phyloP scores from a whole-genome alignment of 2,113 vertebrate genomes.

The Corythornis vintsioides region DNA sequence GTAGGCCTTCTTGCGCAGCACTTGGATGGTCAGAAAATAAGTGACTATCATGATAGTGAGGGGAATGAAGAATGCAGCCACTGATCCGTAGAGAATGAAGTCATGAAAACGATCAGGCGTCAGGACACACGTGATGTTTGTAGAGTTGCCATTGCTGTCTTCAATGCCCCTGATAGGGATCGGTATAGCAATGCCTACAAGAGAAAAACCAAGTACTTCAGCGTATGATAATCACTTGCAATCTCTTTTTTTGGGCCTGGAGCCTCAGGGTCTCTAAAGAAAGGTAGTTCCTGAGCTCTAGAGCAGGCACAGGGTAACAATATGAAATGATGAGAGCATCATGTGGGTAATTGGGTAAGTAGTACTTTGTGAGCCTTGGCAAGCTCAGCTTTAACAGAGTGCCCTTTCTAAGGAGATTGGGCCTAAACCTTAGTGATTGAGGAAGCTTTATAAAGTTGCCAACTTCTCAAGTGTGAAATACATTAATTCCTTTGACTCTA shows the following conservation, averaged over 20 bases:
- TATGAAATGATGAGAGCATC: accelerated
- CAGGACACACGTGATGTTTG: constrained; percentile 85
- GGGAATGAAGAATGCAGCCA: constrained; percentile 93
- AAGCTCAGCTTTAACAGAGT: not conserved
- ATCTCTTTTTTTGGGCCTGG: not conserved
- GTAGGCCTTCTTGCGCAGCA: constrained; percentile 90
- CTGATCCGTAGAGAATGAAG: constrained; percentile 93
- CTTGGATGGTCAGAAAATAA: constrained; percentile 92
- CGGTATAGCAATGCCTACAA: constrained; percentile 92
- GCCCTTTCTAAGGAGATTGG: not conserved
- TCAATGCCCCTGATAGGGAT: constrained; percentile 91
- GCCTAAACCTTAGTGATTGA: not conserved
- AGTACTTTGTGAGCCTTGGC: not conserved
- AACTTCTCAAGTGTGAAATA: constrained; percentile 22
- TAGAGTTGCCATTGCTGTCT: constrained; percentile 60
- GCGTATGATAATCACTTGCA: not conserved
- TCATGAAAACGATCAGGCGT: constrained; percentile 83
- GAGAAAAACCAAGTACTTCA: constrained; percentile 53
- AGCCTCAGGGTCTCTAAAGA: not conserved
- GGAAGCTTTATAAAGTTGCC: constrained; percentile 8
- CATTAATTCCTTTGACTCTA: not conserved
- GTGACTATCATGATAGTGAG: constrained; percentile 94
- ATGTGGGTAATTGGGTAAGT: not conserved
- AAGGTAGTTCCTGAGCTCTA: not conserved
- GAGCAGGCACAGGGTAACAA: not conserved